These are phyloP conservation scores for Byasa hedistus DNA, from an alignment of 2,888 invertebrate species.

Conservation along the genomic window DNA sequence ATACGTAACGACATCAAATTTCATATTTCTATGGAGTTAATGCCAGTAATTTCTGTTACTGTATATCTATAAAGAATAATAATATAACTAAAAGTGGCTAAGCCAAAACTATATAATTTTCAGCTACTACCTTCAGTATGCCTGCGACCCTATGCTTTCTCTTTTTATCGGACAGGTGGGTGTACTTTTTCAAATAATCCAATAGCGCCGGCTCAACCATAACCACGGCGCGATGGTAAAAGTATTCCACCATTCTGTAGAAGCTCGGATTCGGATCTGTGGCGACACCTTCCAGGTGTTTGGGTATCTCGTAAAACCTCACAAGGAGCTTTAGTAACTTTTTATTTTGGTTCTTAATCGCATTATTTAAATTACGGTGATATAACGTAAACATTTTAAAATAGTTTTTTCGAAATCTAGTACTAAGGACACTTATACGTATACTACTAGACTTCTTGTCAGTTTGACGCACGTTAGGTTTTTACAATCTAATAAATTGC, in stretches of 20 bases:
- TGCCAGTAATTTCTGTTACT: too few species aligned
- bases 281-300: slow-evolving; percentile 50
- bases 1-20: not conserved
- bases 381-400: slow-evolving; percentile 11
- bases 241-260: slow-evolving; percentile 84
- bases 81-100: too few species aligned
- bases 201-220: slow-evolving; percentile 76
- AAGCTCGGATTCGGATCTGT: slow-evolving; percentile 74
- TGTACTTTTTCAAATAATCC: slow-evolving; percentile 70
- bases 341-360: not conserved
- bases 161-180: slow-evolving; percentile 77
- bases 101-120: too few species aligned
- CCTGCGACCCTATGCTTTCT: slow-evolving; percentile 82
- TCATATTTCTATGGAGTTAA: too few species aligned
- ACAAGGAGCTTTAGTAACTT: slow-evolving; percentile 29
- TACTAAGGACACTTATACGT: too few species aligned
- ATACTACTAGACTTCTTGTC: slow-evolving; percentile 12
- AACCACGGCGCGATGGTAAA: slow-evolving; percentile 82
- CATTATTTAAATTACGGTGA: slow-evolving; percentile 9
- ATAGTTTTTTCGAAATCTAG: not conserved
- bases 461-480: slow-evolving; percentile 25
- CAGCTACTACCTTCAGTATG: slow-evolving; percentile 44
- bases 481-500: too few species aligned
- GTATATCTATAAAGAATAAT: too few species aligned
- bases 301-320: slow-evolving; percentile 64